phyloP scores from a whole-genome alignment of 2,797 vertebrate genomes.

The Scolopax rusticola region DNA sequence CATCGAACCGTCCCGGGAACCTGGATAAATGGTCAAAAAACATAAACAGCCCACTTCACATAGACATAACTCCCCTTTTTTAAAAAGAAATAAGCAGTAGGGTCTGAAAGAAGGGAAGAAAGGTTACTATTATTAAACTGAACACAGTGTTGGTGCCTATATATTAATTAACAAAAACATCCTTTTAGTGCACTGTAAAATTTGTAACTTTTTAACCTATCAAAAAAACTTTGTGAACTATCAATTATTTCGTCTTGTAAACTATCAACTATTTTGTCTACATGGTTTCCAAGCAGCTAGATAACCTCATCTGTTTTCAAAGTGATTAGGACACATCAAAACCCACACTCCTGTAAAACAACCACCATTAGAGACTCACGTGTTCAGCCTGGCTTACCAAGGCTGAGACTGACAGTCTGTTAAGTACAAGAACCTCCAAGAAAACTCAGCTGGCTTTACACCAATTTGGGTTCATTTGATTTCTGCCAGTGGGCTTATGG shows the following conservation, averaged over 20 bases:
- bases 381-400: not conserved
- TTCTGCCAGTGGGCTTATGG: not conserved
- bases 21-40: slow-evolving; percentile 69
- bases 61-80: not conserved
- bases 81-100: not conserved
- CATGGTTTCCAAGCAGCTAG: not conserved
- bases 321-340: not conserved
- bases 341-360: not conserved
- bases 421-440: not conserved
- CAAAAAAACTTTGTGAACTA: not conserved
- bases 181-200: not conserved
- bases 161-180: not conserved
- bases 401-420: not conserved
- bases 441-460: not conserved
- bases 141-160: not conserved
- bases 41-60: not conserved
- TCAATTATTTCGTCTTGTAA: not conserved
- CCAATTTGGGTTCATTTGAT: not conserved
- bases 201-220: not conserved
- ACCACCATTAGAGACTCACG: not conserved
- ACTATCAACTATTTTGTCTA: not conserved
- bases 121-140: not conserved
- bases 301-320: not conserved
- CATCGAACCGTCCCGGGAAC: slow-evolving; percentile 98
- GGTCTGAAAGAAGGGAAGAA: not conserved